Percentiles rank a stretch among this genome's conserved stretches.
Conservation (phyloP, 2,888 invertebrate species). For the Lithophane leautieri region DNA sequence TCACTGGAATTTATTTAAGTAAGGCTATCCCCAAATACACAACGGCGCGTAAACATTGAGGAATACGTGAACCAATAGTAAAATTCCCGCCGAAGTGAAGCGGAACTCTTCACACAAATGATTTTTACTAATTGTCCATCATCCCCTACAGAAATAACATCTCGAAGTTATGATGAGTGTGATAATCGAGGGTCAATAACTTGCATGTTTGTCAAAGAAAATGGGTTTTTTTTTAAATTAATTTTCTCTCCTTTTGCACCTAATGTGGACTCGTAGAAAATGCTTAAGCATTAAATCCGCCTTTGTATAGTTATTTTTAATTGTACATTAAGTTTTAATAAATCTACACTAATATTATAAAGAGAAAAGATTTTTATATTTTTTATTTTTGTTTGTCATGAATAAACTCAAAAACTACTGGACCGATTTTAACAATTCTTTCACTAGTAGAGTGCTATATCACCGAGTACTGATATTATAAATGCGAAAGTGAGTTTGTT, state of each 20-base stretch:
- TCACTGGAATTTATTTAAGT: slow-evolving; percentile 15
- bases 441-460: too few species aligned
- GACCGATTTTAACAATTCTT: too few species aligned
- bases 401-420: too few species aligned
- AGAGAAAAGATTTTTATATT: too few species aligned
- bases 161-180: background rate
- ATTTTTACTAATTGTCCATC: background rate
- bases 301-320: background rate
- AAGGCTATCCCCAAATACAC: background rate
- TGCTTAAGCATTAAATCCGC: too few species aligned
- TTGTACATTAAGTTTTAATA: background rate
- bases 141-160: background rate
- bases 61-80: background rate
- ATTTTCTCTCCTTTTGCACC: background rate
- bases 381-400: too few species aligned
- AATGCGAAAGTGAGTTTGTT: too few species aligned
- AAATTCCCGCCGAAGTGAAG: slow-evolving; percentile 25
- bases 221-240: background rate
- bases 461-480: too few species aligned
- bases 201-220: background rate
- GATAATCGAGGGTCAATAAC: too few species aligned
- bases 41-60: slow-evolving; percentile 18
- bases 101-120: background rate
- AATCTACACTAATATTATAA: too few species aligned
- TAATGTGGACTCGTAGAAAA: background rate